Conservation (phyloP, 1,140 invertebrate species). For the Rhagoletis pomonella region DNA sequence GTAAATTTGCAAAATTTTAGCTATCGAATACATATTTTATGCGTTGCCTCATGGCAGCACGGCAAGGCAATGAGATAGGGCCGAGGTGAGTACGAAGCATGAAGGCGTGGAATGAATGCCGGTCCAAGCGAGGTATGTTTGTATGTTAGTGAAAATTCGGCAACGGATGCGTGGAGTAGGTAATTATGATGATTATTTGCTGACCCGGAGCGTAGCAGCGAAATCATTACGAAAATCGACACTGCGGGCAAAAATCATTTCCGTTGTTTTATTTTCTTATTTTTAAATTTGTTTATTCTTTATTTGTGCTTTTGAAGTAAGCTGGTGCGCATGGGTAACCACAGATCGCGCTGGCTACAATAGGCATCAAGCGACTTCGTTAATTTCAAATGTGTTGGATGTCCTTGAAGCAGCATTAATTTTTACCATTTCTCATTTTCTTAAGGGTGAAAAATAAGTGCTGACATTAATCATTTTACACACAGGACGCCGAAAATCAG, state of each 20-base stretch:
- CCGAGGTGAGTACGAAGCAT: not conserved
- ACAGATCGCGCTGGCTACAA: not conserved
- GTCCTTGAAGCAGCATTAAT: no score
- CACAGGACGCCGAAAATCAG: no score
- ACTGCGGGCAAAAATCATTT: slow-evolving; percentile 33
- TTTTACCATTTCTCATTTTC: no score
- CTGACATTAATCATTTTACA: no score
- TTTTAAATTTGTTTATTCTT: not conserved
- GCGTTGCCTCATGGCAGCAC: not conserved
- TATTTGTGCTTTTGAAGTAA: not conserved
- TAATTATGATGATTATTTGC: slow-evolving; percentile 42
- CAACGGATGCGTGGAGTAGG: not conserved
- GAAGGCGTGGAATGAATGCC: not conserved
- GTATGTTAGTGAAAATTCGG: not conserved
- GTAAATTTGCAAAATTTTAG: not conserved
- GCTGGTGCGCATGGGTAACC: not conserved
- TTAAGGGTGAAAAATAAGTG: no score
- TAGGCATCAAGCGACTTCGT: no score
- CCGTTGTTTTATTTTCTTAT: not conserved
- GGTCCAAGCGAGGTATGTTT: not conserved
- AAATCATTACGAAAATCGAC: slow-evolving; percentile 38
- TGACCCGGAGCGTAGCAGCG: not conserved
- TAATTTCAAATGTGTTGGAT: no score
- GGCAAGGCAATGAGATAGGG: not conserved
- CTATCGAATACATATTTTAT: slow-evolving; percentile 18